Evolutionary conservation across 1,140 invertebrate genomes (phyloP).

Genomic region (Drosophila parvula): DNA sequence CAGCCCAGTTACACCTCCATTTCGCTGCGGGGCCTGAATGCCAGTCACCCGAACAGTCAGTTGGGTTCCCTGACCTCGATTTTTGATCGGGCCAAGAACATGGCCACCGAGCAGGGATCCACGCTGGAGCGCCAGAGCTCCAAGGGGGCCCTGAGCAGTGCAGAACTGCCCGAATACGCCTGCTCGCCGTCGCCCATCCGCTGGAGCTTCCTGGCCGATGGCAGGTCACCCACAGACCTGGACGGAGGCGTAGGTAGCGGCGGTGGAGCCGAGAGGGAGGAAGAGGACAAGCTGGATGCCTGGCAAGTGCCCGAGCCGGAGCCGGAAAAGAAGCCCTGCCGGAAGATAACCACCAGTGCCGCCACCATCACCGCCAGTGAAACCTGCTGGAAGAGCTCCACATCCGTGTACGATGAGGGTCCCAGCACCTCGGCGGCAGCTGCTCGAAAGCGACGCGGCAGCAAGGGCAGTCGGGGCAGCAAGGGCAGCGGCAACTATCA

Average conservation of each 20-base stretch:
- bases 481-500: constrained; percentile 51
- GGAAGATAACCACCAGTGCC: constrained; percentile 55
- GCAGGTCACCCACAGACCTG: constrained; percentile 69
- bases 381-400: constrained; percentile 47
- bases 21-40: constrained; percentile 72
- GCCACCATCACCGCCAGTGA: constrained; percentile 9
- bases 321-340: constrained; percentile 59
- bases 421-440: constrained; percentile 69
- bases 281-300: constrained; percentile 54
- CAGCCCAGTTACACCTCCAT: too few relatives aligned
- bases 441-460: constrained; percentile 67
- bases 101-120: constrained; percentile 56
- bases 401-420: constrained; percentile 57
- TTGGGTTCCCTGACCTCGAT: constrained; percentile 79
- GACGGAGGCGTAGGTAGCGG: constrained; percentile 51
- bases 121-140: constrained; percentile 76
- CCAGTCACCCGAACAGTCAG: constrained; percentile 71
- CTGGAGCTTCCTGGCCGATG: constrained; percentile 82
- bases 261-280: constrained; percentile 22
- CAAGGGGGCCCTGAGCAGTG: constrained; percentile 72
- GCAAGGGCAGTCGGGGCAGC: constrained; percentile 37
- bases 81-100: constrained; percentile 74
- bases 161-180: constrained; percentile 79
- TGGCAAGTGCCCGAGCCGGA: constrained; percentile 60
- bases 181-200: constrained; percentile 81